These are phyloP conservation scores for Sialia sialis DNA, from an alignment of 2,113 vertebrate genomes.

Conservation along the genomic window DNA sequence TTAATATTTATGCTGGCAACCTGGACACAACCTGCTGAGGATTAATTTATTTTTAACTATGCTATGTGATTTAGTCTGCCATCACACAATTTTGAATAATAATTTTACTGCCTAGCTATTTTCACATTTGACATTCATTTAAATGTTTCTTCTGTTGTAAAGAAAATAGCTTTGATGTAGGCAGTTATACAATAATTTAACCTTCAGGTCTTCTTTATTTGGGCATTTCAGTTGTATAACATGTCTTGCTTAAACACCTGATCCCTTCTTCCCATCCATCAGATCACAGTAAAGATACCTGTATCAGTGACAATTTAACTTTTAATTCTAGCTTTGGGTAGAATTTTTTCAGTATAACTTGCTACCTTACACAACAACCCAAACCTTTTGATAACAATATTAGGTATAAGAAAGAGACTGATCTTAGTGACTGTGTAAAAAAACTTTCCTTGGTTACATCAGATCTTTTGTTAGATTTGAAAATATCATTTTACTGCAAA, in stretches of 20 bases:
- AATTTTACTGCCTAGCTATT: slow-evolving; percentile 21
- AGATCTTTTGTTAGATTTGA: slow-evolving; percentile 56
- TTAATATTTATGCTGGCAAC: background rate
- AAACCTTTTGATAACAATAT: background rate
- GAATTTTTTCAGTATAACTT: slow-evolving; percentile 37
- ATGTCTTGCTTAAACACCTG: background rate
- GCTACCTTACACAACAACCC: slow-evolving; percentile 3
- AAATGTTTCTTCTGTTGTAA: background rate
- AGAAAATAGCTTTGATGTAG: slow-evolving; percentile 38
- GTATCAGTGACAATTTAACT: background rate
- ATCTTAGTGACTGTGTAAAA: slow-evolving; percentile 27
- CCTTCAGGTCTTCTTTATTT: background rate
- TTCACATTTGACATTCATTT: slow-evolving; percentile 47
- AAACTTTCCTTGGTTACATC: slow-evolving; percentile 14
- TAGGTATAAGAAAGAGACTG: slow-evolving; percentile 47
- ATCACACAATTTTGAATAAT: slow-evolving; percentile 32
- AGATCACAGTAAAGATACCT: slow-evolving; percentile 1
- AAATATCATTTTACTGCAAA: slow-evolving; percentile 42
- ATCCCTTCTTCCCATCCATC: background rate
- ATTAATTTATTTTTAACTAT: background rate
- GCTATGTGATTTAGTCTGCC: background rate
- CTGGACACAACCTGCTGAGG: background rate
- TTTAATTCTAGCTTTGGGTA: slow-evolving; percentile 8
- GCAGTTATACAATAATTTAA: slow-evolving; percentile 39
- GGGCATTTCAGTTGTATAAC: slow-evolving; percentile 6